phyloP scores from a whole-genome alignment of 2,888 invertebrate genomes.

The Julus scandinavius region DNA sequence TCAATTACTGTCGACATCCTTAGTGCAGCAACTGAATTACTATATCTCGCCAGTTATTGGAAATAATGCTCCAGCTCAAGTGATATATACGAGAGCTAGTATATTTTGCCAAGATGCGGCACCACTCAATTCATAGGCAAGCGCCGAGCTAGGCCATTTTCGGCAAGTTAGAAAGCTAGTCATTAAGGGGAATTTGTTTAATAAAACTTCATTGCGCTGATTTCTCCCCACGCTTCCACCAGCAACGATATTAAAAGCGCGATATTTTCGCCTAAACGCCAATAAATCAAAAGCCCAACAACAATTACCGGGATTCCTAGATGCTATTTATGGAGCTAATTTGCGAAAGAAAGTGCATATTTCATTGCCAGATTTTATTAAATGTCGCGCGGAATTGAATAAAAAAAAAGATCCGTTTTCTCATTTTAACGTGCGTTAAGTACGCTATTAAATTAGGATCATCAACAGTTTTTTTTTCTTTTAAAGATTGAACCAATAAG shows the following conservation, averaged over 20 bases:
- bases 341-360: background rate
- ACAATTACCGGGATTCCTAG: slow-evolving; percentile 9
- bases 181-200: slow-evolving; percentile 30
- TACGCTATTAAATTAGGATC: background rate
- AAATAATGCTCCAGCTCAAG: background rate
- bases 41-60: slow-evolving; percentile 34
- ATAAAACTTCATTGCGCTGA: background rate
- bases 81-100: slow-evolving; percentile 4
- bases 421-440: background rate
- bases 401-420: background rate
- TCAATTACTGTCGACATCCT: slow-evolving; percentile 39
- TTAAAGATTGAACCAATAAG: background rate
- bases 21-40: slow-evolving; percentile 35
- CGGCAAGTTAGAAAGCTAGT: slow-evolving; percentile 16
- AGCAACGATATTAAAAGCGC: background rate
- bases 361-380: background rate
- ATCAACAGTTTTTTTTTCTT: background rate
- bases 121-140: background rate
- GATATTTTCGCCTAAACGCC: background rate
- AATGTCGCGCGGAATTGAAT: background rate
- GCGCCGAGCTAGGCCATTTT: background rate
- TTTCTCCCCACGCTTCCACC: background rate
- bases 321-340: background rate
- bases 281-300: slow-evolving; percentile 9
- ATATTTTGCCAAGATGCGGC: background rate